phyloP scores from a whole-genome alignment of 2,888 invertebrate genomes.

The Erebia palarica region DNA sequence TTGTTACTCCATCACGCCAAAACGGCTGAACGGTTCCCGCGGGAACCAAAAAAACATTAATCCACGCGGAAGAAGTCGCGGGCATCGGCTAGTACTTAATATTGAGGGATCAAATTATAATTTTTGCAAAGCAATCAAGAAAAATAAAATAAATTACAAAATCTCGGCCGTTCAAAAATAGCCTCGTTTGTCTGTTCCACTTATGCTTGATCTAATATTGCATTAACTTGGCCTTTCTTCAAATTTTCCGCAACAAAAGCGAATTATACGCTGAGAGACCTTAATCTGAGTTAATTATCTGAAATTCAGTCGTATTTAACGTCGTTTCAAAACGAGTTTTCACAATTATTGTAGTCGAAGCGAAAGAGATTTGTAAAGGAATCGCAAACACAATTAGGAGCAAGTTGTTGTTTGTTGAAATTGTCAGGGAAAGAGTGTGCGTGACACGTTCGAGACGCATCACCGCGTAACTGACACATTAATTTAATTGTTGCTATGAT shows the following conservation, averaged over 20 bases:
- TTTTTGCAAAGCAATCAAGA: neutral
- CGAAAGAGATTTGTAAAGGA: constrained; percentile 75
- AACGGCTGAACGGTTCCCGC: too few species aligned
- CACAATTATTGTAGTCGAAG: constrained; percentile 73
- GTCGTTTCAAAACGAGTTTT: constrained; percentile 73
- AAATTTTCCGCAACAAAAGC: constrained; percentile 65
- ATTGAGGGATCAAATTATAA: too few species aligned
- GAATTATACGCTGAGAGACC: constrained; percentile 66
- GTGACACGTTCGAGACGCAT: constrained; percentile 48
- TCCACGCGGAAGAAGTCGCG: too few species aligned
- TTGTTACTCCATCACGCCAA: too few species aligned
- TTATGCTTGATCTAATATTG: constrained; percentile 37
- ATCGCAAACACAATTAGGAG: constrained; percentile 76
- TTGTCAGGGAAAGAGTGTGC: constrained; percentile 68
- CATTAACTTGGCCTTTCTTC: constrained; percentile 48
- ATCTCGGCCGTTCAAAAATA: neutral
- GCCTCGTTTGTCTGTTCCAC: constrained; percentile 17
- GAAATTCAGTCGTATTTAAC: constrained; percentile 75
- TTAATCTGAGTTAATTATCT: constrained; percentile 80
- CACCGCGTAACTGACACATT: constrained; percentile 19
- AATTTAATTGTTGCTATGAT: neutral
- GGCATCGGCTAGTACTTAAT: too few species aligned
- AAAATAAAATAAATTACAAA: neutral
- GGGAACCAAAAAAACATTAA: too few species aligned
- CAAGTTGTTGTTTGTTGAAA: constrained; percentile 72